A percentile compares a stretch with the other conserved stretches of the same genome.
Evolutionary conservation across 1,140 invertebrate species (phyloP).

Genomic region (Subanguina moxae): DNA sequence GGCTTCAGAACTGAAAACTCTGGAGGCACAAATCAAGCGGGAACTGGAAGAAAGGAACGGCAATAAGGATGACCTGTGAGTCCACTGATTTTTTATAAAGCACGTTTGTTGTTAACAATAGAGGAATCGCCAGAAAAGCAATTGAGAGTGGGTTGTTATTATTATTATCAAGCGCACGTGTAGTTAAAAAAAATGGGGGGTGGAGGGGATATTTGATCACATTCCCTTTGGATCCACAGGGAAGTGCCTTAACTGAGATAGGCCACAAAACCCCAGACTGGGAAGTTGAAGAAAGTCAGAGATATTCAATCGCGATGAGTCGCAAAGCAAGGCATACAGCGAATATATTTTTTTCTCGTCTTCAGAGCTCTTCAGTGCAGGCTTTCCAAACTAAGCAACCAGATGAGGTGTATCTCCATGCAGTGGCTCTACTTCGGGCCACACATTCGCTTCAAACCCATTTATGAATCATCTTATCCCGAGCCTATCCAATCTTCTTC

Average conservation of each 20-base stretch:
- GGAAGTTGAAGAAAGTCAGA: no score
- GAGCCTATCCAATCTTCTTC: conserved; percentile 29
- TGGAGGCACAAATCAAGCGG: no score
- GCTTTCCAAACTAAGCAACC: neutral
- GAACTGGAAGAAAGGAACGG: neutral
- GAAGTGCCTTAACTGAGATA: no score
- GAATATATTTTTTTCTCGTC: no score
- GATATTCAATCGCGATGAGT: no score
- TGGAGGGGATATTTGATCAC: neutral
- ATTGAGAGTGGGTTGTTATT: no score
- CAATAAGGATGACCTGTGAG: neutral
- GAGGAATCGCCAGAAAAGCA: no score
- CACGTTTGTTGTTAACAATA: neutral
- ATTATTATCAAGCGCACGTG: no score
- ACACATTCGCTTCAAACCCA: conserved; percentile 28
- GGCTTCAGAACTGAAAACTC: neutral
- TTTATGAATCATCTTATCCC: conserved; percentile 31
- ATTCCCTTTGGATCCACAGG: no score
- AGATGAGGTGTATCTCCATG: conserved; percentile 10
- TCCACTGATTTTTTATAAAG: neutral
- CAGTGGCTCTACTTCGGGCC: conserved; percentile 42
- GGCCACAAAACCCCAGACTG: no score
- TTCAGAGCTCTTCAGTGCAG: neutral
- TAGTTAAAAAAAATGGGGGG: no score
- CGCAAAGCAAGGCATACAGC: no score